phyloP scores from a whole-genome alignment of 2,888 invertebrate genomes.

The Leucania comma region DNA sequence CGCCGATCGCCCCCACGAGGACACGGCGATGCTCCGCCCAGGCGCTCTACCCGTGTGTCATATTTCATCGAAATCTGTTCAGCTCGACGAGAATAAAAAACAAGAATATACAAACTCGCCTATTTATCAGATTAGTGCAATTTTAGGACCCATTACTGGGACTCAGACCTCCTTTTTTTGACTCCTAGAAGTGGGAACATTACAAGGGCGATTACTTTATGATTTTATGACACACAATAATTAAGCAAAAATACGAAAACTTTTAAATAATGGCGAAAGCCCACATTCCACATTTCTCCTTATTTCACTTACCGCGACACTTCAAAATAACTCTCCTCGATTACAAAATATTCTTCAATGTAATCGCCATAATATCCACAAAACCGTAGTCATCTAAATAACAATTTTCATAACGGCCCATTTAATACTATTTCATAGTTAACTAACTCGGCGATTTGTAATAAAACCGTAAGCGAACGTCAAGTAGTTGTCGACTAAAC shows the following conservation, averaged over 20 bases:
- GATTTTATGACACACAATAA: too few species aligned
- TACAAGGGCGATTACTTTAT: too few species aligned
- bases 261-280: neutral
- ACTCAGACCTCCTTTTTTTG: too few species aligned
- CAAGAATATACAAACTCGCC: too few species aligned
- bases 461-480: constrained; percentile 76
- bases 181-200: too few species aligned
- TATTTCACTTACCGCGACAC: neutral
- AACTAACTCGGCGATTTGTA: constrained; percentile 70
- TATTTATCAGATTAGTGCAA: too few species aligned
- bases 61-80: too few species aligned
- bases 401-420: constrained; percentile 67
- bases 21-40: too few species aligned
- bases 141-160: too few species aligned
- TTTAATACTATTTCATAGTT: constrained; percentile 70
- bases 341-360: neutral
- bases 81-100: too few species aligned
- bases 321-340: neutral
- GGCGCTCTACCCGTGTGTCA: too few species aligned
- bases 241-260: neutral
- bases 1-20: too few species aligned
- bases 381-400: constrained; percentile 42
- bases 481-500: constrained; percentile 75
- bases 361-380: neutral
- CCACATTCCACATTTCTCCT: neutral